phyloP scores from a whole-genome alignment of 2,888 invertebrate species.

The Linyphia triangularis region DNA sequence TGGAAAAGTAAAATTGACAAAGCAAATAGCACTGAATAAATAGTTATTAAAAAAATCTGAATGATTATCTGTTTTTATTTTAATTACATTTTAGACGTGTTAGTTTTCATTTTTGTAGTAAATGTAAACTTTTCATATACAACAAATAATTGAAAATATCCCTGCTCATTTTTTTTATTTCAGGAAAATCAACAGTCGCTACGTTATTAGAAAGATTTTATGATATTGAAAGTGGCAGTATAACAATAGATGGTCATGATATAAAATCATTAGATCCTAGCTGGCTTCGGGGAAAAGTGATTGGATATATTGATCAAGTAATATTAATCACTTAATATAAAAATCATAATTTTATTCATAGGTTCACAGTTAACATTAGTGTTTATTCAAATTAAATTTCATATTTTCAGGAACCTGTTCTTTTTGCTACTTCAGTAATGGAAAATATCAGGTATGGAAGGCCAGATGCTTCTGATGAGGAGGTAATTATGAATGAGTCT shows the following conservation, averaged over 20 bases:
- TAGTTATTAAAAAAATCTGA: no score
- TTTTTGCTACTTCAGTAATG: constrained; percentile 93
- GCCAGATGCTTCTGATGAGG: constrained; percentile 82
- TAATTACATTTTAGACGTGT: neutral
- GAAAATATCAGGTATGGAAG: constrained; percentile 96
- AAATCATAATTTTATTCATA: neutral
- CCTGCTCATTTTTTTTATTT: constrained; percentile 21
- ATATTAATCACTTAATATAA: neutral
- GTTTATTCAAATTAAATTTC: no score
- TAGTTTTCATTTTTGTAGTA: no score
- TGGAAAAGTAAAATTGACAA: no score
- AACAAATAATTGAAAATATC: no score
- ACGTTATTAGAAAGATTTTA: constrained; percentile 93
- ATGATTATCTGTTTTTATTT: no score
- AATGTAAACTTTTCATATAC: no score
- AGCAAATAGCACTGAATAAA: no score
- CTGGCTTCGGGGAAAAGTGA: constrained; percentile 90
- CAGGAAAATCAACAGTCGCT: constrained; percentile 92
- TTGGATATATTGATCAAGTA: constrained; percentile 93
- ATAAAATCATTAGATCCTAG: constrained; percentile 86
- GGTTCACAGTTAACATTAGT: no score
- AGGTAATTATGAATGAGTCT: constrained; percentile 81
- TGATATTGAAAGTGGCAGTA: constrained; percentile 86
- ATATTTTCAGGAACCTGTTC: constrained; percentile 88
- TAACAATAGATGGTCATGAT: constrained; percentile 88